Conservation (phyloP, 2,113 vertebrate genomes). For the Puntigrus tetrazona region DNA sequence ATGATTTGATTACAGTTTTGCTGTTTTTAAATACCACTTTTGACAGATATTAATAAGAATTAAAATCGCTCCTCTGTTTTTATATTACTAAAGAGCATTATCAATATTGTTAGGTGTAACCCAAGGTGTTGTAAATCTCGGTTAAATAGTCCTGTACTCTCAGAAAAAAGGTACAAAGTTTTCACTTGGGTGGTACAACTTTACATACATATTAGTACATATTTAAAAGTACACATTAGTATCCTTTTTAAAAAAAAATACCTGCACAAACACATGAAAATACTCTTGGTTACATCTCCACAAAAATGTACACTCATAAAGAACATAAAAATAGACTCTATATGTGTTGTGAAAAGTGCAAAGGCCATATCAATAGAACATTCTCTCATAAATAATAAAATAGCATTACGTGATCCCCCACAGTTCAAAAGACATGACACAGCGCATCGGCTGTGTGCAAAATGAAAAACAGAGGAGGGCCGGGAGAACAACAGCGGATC, state of each 20-base stretch:
- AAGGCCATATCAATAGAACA: neutral
- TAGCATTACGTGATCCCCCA: neutral
- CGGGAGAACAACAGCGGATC: neutral
- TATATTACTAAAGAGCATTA: neutral
- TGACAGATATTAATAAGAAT: neutral
- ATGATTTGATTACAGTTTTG: neutral
- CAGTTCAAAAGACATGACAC: neutral
- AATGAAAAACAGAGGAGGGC: neutral
- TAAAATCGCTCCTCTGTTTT: neutral
- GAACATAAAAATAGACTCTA: neutral
- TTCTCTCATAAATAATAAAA: neutral
- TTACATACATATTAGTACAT: neutral
- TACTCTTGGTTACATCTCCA: conserved; percentile 34
- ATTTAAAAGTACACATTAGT: neutral
- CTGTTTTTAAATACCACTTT: neutral
- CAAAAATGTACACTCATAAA: neutral
- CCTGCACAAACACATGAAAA: neutral
- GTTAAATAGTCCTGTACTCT: neutral
- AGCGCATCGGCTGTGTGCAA: neutral
- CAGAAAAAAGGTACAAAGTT: neutral
- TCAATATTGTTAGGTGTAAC: neutral
- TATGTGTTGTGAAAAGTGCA: conserved; percentile 22
- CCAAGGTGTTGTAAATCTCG: neutral
- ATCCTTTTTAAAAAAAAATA: neutral
- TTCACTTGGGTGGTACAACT: neutral